phyloP scores from a whole-genome alignment of 2,797 vertebrate genomes.

The Macrochelys suwanniensis region DNA sequence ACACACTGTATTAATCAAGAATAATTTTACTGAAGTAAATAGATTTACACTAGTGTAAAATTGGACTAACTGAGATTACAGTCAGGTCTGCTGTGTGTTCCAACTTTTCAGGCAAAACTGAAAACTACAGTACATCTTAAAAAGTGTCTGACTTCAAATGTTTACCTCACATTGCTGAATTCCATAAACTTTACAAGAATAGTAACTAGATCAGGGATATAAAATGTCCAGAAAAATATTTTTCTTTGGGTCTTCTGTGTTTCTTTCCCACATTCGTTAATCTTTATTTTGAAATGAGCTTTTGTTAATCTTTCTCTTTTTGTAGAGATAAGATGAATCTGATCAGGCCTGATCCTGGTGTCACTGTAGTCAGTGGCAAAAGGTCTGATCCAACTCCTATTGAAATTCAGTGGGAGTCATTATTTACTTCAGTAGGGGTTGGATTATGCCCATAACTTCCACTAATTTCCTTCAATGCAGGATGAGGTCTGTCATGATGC shows the following conservation, averaged over 20 bases:
- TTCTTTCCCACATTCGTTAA: not conserved
- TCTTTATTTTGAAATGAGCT: not conserved
- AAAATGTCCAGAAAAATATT: not conserved
- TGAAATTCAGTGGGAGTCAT: not conserved
- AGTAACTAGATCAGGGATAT: not conserved
- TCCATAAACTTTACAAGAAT: not conserved
- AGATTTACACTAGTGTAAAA: not conserved
- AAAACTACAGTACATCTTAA: not conserved
- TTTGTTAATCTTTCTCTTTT: not conserved
- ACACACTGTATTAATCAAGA: not conserved
- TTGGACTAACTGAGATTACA: constrained; percentile 3
- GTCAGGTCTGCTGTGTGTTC: not conserved
- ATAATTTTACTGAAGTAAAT: not conserved
- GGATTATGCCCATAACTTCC: not conserved
- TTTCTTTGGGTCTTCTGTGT: not conserved
- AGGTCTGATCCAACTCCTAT: accelerated
- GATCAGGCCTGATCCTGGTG: not conserved
- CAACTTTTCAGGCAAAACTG: not conserved
- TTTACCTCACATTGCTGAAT: not conserved
- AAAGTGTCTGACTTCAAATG: not conserved
- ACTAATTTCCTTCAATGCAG: constrained; percentile 1
- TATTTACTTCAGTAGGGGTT: not conserved
- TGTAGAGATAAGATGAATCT: not conserved
- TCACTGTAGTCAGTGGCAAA: not conserved
- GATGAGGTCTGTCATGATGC: not conserved